Percentiles rank a stretch among this genome's conserved stretches.
Evolutionary conservation across 2,888 invertebrate species (phyloP).

Genomic region (Drosophila limbata): DNA sequence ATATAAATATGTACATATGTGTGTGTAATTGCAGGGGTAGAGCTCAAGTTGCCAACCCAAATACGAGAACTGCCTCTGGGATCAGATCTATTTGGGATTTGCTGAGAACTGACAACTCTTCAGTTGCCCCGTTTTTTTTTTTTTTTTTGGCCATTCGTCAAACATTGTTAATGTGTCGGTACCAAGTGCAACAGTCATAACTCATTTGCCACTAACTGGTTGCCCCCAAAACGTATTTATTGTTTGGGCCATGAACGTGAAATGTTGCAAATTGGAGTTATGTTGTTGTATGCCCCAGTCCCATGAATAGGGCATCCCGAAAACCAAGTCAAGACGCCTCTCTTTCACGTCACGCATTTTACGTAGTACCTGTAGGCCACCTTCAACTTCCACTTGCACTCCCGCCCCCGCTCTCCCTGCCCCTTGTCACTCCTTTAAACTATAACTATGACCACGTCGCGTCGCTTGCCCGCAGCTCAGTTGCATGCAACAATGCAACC

Average conservation of each 20-base stretch:
- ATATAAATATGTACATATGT: slow-evolving; percentile 16
- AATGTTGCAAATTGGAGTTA: slow-evolving; percentile 65
- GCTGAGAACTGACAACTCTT: slow-evolving; percentile 25
- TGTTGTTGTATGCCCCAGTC: slow-evolving; percentile 36
- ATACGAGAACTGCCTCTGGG: slow-evolving; percentile 38
- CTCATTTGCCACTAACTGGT: slow-evolving; percentile 73
- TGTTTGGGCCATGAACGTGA: slow-evolving; percentile 74
- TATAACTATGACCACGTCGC: slow-evolving; percentile 23
- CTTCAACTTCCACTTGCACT: slow-evolving; percentile 15
- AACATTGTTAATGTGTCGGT: slow-evolving; percentile 76
- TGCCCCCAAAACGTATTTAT: slow-evolving; percentile 74
- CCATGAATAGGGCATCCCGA: slow-evolving; percentile 42
- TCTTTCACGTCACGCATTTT: slow-evolving; percentile 66
- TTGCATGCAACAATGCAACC: slow-evolving; percentile 56
- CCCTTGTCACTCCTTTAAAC: slow-evolving; percentile 11
- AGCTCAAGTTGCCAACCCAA: slow-evolving; percentile 67
- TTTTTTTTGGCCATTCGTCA: slow-evolving; percentile 68
- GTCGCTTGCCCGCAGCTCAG: slow-evolving; percentile 55
- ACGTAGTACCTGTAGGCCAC: slow-evolving; percentile 44
- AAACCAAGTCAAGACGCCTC: slow-evolving; percentile 51
- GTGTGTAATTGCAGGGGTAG: slow-evolving; percentile 44
- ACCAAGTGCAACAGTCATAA: slow-evolving; percentile 77
- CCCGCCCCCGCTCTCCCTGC: not conserved
- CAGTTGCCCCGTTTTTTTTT: slow-evolving; percentile 18
- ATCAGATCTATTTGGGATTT: slow-evolving; percentile 13